Percentiles rank a stretch among this genome's conserved stretches.
These are phyloP conservation scores for Neogale vison DNA, from an alignment of 2,113 vertebrate genomes.

Conservation along the genomic window DNA sequence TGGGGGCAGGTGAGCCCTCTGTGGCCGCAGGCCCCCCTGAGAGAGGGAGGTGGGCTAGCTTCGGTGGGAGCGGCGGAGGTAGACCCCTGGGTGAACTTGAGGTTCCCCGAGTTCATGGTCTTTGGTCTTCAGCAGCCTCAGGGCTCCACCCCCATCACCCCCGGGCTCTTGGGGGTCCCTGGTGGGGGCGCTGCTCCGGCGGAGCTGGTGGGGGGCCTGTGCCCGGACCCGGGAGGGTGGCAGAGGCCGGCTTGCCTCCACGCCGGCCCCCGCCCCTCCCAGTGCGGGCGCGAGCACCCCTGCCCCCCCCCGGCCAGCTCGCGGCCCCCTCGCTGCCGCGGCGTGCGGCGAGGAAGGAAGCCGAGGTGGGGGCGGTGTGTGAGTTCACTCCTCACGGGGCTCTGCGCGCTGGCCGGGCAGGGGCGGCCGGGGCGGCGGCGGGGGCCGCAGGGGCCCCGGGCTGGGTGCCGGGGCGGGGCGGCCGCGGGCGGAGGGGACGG, in stretches of 20 bases:
- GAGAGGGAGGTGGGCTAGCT: neutral
- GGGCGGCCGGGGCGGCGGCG: neutral
- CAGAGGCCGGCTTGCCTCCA: neutral
- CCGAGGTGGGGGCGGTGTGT: neutral
- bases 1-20: neutral
- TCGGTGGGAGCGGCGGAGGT: rapidly evolving
- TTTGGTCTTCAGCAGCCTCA: rapidly evolving
- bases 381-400: neutral
- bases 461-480: neutral
- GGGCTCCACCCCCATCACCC: rapidly evolving
- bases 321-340: rapidly evolving
- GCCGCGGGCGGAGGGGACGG: neutral
- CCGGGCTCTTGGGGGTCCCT: rapidly evolving
- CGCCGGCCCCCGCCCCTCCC: neutral
- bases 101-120: neutral
- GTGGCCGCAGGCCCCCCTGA: neutral
- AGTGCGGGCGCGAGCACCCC: neutral
- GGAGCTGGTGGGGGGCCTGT: neutral
- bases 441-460: neutral
- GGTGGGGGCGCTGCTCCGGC: neutral
- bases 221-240: neutral
- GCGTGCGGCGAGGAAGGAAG: conserved; percentile 31
- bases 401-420: neutral
- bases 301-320: rapidly evolving
- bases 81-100: rapidly evolving